A percentile compares a stretch with the other conserved stretches of the same genome.
phyloP scores from a whole-genome alignment of 2,797 vertebrate species.

The Aphelocoma californica region DNA sequence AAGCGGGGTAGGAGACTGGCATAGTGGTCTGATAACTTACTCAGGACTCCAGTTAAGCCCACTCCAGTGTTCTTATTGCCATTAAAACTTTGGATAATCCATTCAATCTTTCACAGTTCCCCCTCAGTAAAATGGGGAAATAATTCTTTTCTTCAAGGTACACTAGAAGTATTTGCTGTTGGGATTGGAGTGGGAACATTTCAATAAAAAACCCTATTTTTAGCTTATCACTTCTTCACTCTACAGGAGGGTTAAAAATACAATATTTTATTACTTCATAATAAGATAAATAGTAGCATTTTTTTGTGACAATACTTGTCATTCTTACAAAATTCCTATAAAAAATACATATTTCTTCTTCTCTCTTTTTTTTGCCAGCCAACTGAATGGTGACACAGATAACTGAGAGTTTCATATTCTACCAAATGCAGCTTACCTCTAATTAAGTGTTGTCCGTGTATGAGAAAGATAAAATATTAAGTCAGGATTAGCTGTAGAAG shows the following conservation, averaged over 20 bases:
- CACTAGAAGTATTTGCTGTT: background rate
- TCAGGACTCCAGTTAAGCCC: background rate
- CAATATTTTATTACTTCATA: background rate
- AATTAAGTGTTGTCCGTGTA: slow-evolving; percentile 15
- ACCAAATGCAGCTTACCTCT: background rate
- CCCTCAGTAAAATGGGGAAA: background rate
- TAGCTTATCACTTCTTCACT: background rate
- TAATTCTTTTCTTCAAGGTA: background rate
- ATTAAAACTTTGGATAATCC: background rate
- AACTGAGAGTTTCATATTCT: background rate
- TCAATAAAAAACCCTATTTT: background rate
- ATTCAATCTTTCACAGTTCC: background rate
- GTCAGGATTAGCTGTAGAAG: slow-evolving; percentile 20
- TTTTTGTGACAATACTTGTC: background rate
- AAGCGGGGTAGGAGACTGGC: background rate
- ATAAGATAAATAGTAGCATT: background rate
- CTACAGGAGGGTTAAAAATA: background rate
- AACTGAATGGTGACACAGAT: background rate
- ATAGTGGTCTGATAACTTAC: background rate
- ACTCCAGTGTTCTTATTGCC: background rate
- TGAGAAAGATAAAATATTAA: slow-evolving; percentile 37
- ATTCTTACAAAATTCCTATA: background rate
- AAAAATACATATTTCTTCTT: background rate
- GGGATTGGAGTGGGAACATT: background rate
- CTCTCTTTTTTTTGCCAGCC: background rate